phyloP scores from a whole-genome alignment of 2,797 vertebrate species.

The Sebastes alutus region DNA sequence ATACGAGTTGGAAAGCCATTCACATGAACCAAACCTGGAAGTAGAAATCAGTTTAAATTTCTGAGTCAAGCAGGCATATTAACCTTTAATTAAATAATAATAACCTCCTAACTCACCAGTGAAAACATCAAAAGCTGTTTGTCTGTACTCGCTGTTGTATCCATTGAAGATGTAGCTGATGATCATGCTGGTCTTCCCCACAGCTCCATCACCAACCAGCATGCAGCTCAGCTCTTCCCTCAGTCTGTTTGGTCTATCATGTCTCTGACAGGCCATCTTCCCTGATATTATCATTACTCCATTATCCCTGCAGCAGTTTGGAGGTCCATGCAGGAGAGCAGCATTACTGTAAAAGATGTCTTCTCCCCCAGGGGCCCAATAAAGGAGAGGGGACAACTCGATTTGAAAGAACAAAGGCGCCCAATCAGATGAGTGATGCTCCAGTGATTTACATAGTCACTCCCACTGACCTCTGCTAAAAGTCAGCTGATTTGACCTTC shows the following conservation, averaged over 20 bases:
- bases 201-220: constrained; percentile 93
- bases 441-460: constrained; percentile 58
- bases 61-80: not conserved
- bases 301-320: constrained; percentile 8
- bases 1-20: constrained; percentile 90
- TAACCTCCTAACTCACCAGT: constrained; percentile 81
- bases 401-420: constrained; percentile 76
- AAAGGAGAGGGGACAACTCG: constrained; percentile 53
- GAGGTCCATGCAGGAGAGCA: constrained; percentile 16
- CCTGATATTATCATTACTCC: not conserved
- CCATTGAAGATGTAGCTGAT: constrained; percentile 96
- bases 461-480: constrained; percentile 40
- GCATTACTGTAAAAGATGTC: constrained; percentile 49
- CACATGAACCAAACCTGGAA: constrained; percentile 90
- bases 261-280: constrained; percentile 58
- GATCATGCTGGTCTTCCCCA: constrained; percentile 94
- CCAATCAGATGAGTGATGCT: constrained; percentile 64
- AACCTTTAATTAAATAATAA: not conserved
- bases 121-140: constrained; percentile 94
- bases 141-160: constrained; percentile 91
- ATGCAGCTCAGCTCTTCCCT: constrained; percentile 86
- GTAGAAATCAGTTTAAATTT: not conserved
- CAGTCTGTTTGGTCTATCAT: constrained; percentile 35
- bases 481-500: constrained; percentile 3
- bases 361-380: constrained; percentile 5